A percentile compares a stretch with the other conserved stretches of the same genome.
These are phyloP conservation scores for Chrysomallon squamiferum DNA, from an alignment of 1,140 invertebrate species.

Conservation along the genomic window DNA sequence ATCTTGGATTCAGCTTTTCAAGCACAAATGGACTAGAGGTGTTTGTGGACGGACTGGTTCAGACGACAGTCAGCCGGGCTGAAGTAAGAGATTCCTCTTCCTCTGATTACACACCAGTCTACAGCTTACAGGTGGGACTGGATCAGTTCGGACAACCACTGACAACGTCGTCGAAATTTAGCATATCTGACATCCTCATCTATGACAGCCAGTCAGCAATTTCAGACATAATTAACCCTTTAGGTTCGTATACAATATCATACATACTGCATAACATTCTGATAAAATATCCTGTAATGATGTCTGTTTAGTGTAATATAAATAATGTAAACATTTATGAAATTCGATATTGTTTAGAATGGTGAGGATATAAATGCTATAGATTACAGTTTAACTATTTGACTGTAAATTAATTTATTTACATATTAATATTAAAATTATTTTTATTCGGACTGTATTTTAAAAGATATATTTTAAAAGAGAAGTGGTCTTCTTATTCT, in stretches of 20 bases:
- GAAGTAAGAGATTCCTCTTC: conserved; percentile 8
- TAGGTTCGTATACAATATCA: no score
- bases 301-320: no score
- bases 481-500: no score
- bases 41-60: conserved; percentile 34
- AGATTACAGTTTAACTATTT: no score
- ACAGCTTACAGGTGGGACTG: conserved; percentile 19
- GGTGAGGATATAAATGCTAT: not conserved
- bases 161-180: conserved; percentile 13
- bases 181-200: conserved; percentile 2
- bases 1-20: conserved; percentile 37
- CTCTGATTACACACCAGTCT: conserved; percentile 8
- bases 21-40: conserved; percentile 26
- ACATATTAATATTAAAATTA: no score
- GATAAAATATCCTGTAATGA: no score
- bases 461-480: no score
- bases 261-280: no score
- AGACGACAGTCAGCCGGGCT: not conserved
- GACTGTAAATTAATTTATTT: no score
- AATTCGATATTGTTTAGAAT: not conserved
- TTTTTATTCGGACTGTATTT: no score
- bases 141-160: conserved; percentile 16
- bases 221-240: not conserved
- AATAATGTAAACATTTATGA: no score
- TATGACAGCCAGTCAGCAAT: conserved; percentile 3